phyloP scores from a whole-genome alignment of 92 coral and sea anemone species.

The Scolanthus callimorphus region DNA sequence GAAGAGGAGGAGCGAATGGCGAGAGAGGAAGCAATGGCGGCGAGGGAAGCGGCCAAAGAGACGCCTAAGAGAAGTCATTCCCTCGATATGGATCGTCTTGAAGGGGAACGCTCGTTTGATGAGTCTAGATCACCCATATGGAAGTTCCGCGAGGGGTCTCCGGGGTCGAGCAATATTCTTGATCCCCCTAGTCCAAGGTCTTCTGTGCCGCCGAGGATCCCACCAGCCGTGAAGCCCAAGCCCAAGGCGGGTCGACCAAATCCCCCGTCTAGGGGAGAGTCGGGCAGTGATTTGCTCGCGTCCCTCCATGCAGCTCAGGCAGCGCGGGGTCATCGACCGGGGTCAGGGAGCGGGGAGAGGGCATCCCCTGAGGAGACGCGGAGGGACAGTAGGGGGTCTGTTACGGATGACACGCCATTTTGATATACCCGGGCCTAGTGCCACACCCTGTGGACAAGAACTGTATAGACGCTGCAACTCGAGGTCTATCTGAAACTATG shows the following conservation, averaged over 20 bases:
- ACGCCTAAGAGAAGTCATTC: slow-evolving; percentile 30
- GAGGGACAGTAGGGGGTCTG: slow-evolving; percentile 36
- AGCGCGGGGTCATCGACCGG: slow-evolving; percentile 62
- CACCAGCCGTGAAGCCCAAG: slow-evolving; percentile 90
- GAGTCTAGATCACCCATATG: slow-evolving; percentile 30
- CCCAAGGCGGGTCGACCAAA: slow-evolving; percentile 57
- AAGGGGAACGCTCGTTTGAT: slow-evolving; percentile 37
- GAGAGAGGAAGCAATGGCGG: slow-evolving; percentile 13
- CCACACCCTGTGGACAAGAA: too few species aligned
- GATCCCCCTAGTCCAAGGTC: slow-evolving; percentile 63
- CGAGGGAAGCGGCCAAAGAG: slow-evolving; percentile 19
- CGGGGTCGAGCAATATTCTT: slow-evolving; percentile 15
- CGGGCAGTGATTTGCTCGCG: slow-evolving; percentile 62
- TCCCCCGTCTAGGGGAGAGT: slow-evolving; percentile 57
- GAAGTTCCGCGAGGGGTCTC: slow-evolving; percentile 46
- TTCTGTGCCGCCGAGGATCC: slow-evolving; percentile 41
- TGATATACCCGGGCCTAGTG: too few species aligned
- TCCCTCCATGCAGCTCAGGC: slow-evolving; percentile 82
- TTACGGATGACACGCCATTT: slow-evolving; percentile 60
- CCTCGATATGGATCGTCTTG: slow-evolving; percentile 22
- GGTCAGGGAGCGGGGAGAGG: slow-evolving; percentile 30
- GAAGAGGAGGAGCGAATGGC: slow-evolving; percentile 7
- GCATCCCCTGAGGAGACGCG: slow-evolving; percentile 26
- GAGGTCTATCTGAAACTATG: too few species aligned
- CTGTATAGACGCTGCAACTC: too few species aligned